Conservation (phyloP, 2,113 vertebrate genomes). For the Aepyceros melampus region DNA sequence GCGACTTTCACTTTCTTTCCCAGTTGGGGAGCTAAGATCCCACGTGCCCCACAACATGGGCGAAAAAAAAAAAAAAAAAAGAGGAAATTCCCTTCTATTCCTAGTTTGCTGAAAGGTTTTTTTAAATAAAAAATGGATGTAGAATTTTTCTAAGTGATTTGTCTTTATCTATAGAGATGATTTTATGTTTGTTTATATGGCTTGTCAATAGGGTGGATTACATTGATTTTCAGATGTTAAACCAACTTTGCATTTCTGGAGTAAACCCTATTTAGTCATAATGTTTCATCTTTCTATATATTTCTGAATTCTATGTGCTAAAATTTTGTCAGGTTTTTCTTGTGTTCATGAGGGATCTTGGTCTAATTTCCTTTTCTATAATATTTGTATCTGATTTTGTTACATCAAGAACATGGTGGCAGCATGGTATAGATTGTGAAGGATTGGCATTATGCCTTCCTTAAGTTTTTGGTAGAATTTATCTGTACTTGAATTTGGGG, state of each 20-base stretch:
- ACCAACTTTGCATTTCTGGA: not conserved
- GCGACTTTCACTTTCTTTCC: not conserved
- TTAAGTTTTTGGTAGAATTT: slow-evolving; percentile 23
- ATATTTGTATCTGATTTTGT: slow-evolving; percentile 21
- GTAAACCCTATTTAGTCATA: not conserved
- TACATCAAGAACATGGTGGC: not conserved
- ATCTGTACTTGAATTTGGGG: not conserved
- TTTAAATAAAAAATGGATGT: not conserved
- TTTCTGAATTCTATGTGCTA: not conserved
- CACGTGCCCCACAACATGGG: not conserved
- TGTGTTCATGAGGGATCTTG: not conserved
- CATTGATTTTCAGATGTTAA: not conserved
- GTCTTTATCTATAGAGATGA: not conserved
- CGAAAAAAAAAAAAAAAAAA: not conserved
- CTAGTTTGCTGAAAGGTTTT: not conserved
- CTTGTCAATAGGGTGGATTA: not conserved
- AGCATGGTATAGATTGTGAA: not conserved
- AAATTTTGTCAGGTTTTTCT: not conserved
- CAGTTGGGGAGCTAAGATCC: not conserved
- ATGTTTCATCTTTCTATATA: not conserved
- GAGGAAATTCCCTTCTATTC: not conserved
- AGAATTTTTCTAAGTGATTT: slow-evolving; percentile 6
- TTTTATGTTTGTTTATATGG: not conserved
- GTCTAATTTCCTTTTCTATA: not conserved
- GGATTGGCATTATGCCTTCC: not conserved